Percentiles rank a stretch among this genome's conserved stretches.
Evolutionary conservation across 2,113 vertebrate genomes (phyloP).

Genomic region (Salvelinus sp.): DNA sequence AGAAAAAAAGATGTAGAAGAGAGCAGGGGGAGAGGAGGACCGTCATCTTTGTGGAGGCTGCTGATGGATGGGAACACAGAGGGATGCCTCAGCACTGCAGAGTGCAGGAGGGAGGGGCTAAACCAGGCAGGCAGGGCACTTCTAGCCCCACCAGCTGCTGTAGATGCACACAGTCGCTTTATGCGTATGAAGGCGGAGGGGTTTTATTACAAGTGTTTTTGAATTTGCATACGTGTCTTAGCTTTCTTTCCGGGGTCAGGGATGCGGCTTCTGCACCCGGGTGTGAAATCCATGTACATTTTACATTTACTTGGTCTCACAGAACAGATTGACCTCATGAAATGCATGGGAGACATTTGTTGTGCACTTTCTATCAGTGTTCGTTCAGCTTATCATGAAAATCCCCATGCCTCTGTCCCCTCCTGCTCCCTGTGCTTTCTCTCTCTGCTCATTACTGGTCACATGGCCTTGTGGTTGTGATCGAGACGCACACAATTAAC

Average conservation of each 20-base stretch:
- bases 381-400: not conserved
- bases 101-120: not conserved
- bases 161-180: no score
- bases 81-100: slow-evolving; percentile 83
- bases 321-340: slow-evolving; percentile 46
- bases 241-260: no score
- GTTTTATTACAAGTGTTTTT: no score
- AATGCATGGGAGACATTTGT: not conserved
- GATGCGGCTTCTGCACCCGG: not conserved
- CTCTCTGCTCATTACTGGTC: slow-evolving; percentile 35
- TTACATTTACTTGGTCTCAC: slow-evolving; percentile 1
- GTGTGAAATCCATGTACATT: slow-evolving; percentile 41
- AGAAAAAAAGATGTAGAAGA: slow-evolving; percentile 22
- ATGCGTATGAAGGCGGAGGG: no score
- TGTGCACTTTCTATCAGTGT: not conserved
- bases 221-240: no score
- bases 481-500: slow-evolving; percentile 77
- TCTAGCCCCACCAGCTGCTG: no score
- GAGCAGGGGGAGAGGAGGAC: slow-evolving; percentile 63
- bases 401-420: not conserved
- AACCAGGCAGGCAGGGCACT: no score
- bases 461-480: slow-evolving; percentile 78
- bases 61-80: slow-evolving; percentile 88
- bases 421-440: slow-evolving; percentile 1
- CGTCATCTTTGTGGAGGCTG: slow-evolving; percentile 84